These are phyloP conservation scores for Ecliptopera silaceata DNA, from an alignment of 2,888 invertebrate species.

Conservation along the genomic window DNA sequence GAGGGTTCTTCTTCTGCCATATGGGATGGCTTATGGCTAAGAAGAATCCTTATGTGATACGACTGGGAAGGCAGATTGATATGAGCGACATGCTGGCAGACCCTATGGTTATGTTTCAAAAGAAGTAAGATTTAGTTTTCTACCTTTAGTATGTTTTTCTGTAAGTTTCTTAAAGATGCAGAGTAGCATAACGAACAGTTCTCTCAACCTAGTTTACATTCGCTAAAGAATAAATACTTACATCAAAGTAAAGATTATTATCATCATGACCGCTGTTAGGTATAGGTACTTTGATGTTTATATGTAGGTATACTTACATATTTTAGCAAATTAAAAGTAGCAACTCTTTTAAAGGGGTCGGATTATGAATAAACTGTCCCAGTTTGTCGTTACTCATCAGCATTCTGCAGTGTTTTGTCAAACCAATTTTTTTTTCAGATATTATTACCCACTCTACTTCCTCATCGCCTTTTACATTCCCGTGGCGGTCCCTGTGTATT, in stretches of 20 bases:
- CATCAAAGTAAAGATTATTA: too few relatives aligned
- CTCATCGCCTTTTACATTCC: not conserved
- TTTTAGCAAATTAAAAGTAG: too few relatives aligned
- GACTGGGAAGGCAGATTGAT: not conserved
- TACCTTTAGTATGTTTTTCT: not conserved
- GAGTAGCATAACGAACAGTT: too few relatives aligned
- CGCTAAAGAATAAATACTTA: too few relatives aligned
- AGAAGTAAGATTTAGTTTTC: not conserved
- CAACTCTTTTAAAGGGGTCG: too few relatives aligned
- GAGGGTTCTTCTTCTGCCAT: slow-evolving; percentile 14
- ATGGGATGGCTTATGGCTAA: slow-evolving; percentile 1
- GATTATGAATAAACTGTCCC: too few relatives aligned
- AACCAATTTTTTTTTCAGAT: not conserved
- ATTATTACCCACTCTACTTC: not conserved
- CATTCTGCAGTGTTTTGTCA: not conserved
- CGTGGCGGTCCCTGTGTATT: not conserved
- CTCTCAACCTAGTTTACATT: too few relatives aligned
- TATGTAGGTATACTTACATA: too few relatives aligned
- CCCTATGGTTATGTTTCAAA: not conserved
- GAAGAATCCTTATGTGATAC: not conserved
- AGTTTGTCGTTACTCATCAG: too few relatives aligned
- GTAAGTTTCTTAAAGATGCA: too few relatives aligned
- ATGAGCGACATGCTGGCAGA: not conserved
- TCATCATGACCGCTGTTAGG: too few relatives aligned
- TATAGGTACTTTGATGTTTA: too few relatives aligned